Evolutionary conservation across 1,140 invertebrate species (phyloP).

Genomic region (Penaeus chinensis): DNA sequence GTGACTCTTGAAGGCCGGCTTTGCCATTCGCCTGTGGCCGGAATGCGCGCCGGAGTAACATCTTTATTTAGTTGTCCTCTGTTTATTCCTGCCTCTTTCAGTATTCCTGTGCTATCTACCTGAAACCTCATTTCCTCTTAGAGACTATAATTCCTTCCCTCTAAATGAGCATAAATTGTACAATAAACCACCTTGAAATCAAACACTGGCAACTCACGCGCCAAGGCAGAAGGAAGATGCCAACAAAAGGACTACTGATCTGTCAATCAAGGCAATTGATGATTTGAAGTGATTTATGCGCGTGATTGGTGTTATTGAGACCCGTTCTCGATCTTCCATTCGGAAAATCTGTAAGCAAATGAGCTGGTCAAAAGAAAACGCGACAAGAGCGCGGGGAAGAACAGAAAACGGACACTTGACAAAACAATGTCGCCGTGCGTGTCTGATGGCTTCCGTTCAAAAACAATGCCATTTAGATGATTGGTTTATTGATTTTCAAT

Average conservation of each 20-base stretch:
- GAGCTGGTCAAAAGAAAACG: constrained; percentile 32
- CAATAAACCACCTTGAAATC: too few relatives aligned
- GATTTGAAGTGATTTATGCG: constrained; percentile 58
- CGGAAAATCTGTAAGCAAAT: constrained; percentile 48
- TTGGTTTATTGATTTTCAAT: constrained; percentile 22
- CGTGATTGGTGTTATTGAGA: constrained; percentile 58
- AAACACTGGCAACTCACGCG: background rate
- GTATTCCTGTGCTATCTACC: too few relatives aligned
- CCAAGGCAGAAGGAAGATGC: constrained; percentile 32
- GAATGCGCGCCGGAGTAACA: too few relatives aligned
- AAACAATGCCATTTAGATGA: constrained; percentile 13
- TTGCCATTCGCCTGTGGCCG: background rate
- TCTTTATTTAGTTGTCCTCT: too few relatives aligned
- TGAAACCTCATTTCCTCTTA: too few relatives aligned
- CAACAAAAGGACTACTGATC: constrained; percentile 43
- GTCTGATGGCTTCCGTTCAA: constrained; percentile 2
- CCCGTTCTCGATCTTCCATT: constrained; percentile 37
- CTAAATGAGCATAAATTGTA: too few relatives aligned
- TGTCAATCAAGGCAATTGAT: constrained; percentile 54
- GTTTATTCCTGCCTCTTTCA: too few relatives aligned
- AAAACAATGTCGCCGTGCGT: constrained; percentile 33
- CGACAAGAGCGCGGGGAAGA: constrained; percentile 33
- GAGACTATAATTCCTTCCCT: too few relatives aligned
- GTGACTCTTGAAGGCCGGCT: constrained; percentile 30
- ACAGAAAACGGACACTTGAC: constrained; percentile 37